A percentile compares a stretch with the other conserved stretches of the same genome.
These are phyloP conservation scores for Tyto alba DNA, from an alignment of 2,113 vertebrate species.

Conservation along the genomic window DNA sequence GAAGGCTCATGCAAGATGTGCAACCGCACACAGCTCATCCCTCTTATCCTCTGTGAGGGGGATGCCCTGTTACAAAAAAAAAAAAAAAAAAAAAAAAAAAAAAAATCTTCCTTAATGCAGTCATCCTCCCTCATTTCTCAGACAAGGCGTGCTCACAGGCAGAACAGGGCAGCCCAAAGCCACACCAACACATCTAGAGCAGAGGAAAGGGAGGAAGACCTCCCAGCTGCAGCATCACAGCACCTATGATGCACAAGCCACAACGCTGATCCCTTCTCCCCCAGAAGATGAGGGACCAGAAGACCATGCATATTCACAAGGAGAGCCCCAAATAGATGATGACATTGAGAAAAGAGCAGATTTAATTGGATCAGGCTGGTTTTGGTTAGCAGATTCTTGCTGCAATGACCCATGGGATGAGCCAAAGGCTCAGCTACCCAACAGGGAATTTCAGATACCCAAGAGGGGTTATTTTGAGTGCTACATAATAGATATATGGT, in stretches of 20 bases:
- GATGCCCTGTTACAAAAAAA: neutral
- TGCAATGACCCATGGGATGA: neutral
- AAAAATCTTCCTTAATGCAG: neutral
- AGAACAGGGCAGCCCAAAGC: neutral
- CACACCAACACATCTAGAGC: neutral
- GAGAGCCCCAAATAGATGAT: neutral
- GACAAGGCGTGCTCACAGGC: accelerated
- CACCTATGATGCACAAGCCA: accelerated
- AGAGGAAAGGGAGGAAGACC: neutral
- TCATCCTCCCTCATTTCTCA: neutral
- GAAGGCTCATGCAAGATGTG: neutral
- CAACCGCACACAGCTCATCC: neutral
- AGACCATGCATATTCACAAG: accelerated
- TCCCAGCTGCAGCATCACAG: neutral
- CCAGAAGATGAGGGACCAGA: neutral
- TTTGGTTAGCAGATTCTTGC: neutral
- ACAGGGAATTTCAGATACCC: neutral
- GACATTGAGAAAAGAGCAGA: neutral
- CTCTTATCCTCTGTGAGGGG: neutral
- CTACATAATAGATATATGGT: neutral
- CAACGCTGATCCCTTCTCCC: accelerated
- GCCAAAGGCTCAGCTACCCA: neutral
- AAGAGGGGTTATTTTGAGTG: neutral
- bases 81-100: no score
- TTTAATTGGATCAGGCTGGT: neutral